Evolutionary conservation across 1,140 invertebrate genomes (phyloP).

Genomic region (Lerema accius): DNA sequence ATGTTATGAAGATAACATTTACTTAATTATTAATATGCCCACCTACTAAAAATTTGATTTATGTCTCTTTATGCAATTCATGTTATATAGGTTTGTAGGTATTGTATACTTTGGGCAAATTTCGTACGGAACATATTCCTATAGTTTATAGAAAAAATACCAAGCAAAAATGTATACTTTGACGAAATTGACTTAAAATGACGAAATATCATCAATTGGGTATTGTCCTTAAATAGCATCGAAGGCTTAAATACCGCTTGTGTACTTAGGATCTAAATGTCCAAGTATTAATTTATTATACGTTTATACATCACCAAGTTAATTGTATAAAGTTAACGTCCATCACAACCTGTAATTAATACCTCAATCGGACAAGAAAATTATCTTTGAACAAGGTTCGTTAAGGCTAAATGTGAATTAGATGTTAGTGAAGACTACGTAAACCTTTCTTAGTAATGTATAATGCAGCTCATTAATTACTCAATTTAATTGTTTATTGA

Average conservation of each 20-base stretch:
- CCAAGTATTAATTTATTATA: conserved; percentile 40
- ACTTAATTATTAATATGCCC: too few relatives aligned
- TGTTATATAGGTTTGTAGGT: too few relatives aligned
- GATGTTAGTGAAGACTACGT: conserved; percentile 7
- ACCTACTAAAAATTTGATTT: too few relatives aligned
- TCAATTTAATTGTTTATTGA: conserved; percentile 3
- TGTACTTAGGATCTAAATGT: conserved; percentile 40
- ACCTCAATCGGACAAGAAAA: conserved; percentile 35
- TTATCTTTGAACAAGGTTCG: conserved; percentile 31
- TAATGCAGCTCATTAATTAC: conserved; percentile 5
- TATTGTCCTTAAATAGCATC: too few relatives aligned
- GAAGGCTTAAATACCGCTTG: conserved; percentile 32
- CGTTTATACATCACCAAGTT: conserved; percentile 25
- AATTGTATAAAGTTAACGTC: conserved; percentile 33
- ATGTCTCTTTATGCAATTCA: too few relatives aligned
- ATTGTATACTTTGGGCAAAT: too few relatives aligned
- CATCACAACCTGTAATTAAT: conserved; percentile 33
- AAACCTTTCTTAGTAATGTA: background rate
- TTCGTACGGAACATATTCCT: too few relatives aligned
- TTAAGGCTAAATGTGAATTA: conserved; percentile 23
- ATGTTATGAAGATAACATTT: too few relatives aligned
- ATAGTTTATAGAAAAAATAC: too few relatives aligned
- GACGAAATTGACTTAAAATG: too few relatives aligned
- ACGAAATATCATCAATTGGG: too few relatives aligned
- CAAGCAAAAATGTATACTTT: too few relatives aligned